A percentile compares a stretch with the other conserved stretches of the same genome.
Evolutionary conservation across 1,140 invertebrate species (phyloP).

Genomic region (Diabrotica virgifera): DNA sequence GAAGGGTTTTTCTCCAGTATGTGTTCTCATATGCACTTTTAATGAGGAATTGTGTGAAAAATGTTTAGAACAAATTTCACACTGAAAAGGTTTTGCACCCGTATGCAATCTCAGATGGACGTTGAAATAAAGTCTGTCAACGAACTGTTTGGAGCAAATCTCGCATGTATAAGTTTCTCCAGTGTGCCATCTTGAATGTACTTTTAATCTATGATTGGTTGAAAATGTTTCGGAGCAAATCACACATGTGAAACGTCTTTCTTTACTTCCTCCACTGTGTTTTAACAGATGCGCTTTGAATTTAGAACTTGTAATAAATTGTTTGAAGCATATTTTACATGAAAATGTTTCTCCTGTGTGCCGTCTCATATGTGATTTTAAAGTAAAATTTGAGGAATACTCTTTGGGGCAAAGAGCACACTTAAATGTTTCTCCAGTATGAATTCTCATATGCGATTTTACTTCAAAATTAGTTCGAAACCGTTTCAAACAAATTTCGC

Average conservation of each 20-base stretch:
- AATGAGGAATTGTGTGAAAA: not conserved
- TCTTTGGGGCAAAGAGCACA: constrained; percentile 36
- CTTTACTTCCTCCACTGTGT: constrained; percentile 70
- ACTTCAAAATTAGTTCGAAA: not conserved
- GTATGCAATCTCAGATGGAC: constrained; percentile 34
- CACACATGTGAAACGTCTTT: constrained; percentile 50
- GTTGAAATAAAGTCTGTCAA: constrained; percentile 56
- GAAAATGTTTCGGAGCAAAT: too few relatives aligned
- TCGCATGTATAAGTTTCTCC: constrained; percentile 58
- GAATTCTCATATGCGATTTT: not conserved
- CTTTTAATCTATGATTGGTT: too few relatives aligned
- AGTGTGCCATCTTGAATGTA: too few relatives aligned
- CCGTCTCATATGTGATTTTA: constrained; percentile 61
- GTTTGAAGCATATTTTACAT: constrained; percentile 35
- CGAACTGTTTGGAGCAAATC: constrained; percentile 61
- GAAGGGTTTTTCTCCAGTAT: too few relatives aligned
- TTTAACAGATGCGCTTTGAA: constrained; percentile 35
- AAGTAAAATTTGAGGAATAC: not conserved
- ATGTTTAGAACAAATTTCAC: constrained; percentile 5
- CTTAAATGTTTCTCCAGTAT: constrained; percentile 5
- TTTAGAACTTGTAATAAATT: too few relatives aligned
- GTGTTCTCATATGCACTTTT: not conserved
- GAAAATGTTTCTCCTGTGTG: constrained; percentile 22
- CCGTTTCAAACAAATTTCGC: constrained; percentile 5
- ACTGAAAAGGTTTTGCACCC: constrained; percentile 9